These are phyloP conservation scores for Dermolepida albohirtum DNA, from an alignment of 2,888 invertebrate genomes.

Conservation along the genomic window DNA sequence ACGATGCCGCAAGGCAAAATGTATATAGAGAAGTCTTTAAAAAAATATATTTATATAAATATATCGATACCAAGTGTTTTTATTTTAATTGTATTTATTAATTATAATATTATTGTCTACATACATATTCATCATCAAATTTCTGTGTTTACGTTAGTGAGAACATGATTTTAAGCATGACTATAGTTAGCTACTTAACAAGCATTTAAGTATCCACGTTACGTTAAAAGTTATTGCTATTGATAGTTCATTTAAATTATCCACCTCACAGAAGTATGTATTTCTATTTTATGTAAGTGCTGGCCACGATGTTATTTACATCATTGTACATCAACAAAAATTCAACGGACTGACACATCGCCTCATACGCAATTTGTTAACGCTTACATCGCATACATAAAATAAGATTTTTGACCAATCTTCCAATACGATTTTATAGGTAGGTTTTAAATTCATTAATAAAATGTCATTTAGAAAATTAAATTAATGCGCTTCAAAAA, in stretches of 20 bases:
- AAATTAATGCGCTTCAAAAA: no score
- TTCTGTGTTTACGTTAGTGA: slow-evolving; percentile 17
- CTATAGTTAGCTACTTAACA: slow-evolving; percentile 25
- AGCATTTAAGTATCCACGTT: slow-evolving; percentile 11
- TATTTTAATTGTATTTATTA: no score
- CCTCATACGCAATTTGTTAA: slow-evolving; percentile 24
- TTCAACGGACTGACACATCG: slow-evolving; percentile 29
- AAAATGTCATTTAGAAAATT: no score
- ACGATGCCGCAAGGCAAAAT: no score
- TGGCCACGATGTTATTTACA: slow-evolving; percentile 52
- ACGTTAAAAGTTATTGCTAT: slow-evolving; percentile 5
- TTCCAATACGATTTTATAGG: no score
- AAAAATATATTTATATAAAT: no score
- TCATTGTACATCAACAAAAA: slow-evolving; percentile 49
- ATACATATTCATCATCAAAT: not conserved
- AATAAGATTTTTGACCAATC: no score
- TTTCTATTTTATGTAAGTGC: slow-evolving; percentile 18
- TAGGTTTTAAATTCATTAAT: no score
- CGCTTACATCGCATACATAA: slow-evolving; percentile 9
- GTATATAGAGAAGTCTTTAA: no score
- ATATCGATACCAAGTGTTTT: no score
- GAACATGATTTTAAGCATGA: slow-evolving; percentile 40
- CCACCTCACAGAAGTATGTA: slow-evolving; percentile 43
- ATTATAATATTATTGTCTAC: no score
- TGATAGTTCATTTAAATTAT: not conserved